Percentiles rank a stretch among this genome's conserved stretches.
Evolutionary conservation across 2,888 invertebrate species (phyloP).

Genomic region (Zootermopsis nevadensis): DNA sequence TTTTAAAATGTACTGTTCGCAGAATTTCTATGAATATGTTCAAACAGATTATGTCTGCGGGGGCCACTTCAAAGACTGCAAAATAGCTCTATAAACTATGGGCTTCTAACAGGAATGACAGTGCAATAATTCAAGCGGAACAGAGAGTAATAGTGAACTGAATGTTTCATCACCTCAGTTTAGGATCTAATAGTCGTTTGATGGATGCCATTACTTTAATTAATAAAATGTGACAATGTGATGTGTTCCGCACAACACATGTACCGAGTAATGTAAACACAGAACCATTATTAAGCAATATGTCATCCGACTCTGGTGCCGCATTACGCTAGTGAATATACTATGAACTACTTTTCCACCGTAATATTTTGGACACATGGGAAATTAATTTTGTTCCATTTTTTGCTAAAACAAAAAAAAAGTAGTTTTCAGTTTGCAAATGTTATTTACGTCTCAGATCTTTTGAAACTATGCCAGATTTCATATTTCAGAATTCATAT

Average conservation of each 20-base stretch:
- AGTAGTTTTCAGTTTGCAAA: too few species aligned
- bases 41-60: too few species aligned
- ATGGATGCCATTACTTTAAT: slow-evolving; percentile 39
- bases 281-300: slow-evolving; percentile 33
- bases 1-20: too few species aligned
- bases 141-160: not conserved
- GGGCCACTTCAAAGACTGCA: too few species aligned
- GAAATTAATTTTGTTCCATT: not conserved
- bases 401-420: not conserved
- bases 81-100: not conserved
- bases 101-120: not conserved
- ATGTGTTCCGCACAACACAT: slow-evolving; percentile 4
- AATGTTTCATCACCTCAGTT: slow-evolving; percentile 9
- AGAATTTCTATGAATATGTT: too few species aligned
- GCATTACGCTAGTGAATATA: slow-evolving; percentile 34
- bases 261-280: slow-evolving; percentile 26
- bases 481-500: too few species aligned
- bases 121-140: not conserved
- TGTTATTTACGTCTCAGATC: too few species aligned
- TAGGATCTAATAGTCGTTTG: slow-evolving; percentile 27
- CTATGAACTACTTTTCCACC: not conserved
- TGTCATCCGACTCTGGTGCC: slow-evolving; percentile 4
- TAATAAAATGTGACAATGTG: slow-evolving; percentile 41
- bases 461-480: too few species aligned
- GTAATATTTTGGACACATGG: not conserved